Conservation (phyloP, 2,113 vertebrate species). For the Hypocryptadius cinnamomeus region DNA sequence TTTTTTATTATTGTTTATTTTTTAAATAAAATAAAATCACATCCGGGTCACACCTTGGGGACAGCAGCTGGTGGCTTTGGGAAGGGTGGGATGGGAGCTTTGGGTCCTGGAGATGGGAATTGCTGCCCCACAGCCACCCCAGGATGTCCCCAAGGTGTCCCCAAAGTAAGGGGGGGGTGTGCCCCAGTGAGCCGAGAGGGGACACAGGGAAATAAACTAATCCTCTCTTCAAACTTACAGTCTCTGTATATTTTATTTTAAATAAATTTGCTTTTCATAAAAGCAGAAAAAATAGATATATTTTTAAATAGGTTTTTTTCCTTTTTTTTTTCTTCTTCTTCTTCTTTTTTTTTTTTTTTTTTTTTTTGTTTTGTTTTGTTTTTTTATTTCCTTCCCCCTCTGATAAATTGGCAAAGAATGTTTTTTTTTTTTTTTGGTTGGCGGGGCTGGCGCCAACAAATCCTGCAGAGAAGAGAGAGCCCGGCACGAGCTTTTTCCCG, state of each 20-base stretch:
- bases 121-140: neutral
- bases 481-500: neutral
- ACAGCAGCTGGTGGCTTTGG: neutral
- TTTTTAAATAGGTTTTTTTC: constrained; percentile 56
- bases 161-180: neutral
- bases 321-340: neutral
- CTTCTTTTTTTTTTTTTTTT: neutral
- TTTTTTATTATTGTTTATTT: neutral
- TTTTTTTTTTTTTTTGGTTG: neutral
- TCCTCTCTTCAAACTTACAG: constrained; percentile 37
- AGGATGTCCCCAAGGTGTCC: neutral
- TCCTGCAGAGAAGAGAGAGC: neutral
- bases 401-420: constrained; percentile 48
- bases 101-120: neutral
- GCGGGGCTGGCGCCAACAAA: neutral
- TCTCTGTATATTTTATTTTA: constrained; percentile 62
- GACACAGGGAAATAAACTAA: constrained; percentile 29
- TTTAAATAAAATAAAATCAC: neutral
- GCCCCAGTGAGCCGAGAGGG: neutral
- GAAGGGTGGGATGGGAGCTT: neutral
- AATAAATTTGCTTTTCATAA: constrained; percentile 76
- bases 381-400: neutral
- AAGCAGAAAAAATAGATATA: constrained; percentile 68
- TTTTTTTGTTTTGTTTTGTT: neutral
- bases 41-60: neutral